Percentiles rank a stretch among this genome's conserved stretches.
Conservation (phyloP, 30 jellyfish, hydroid and myxozoan genomes). For the Hydra vulgaris region DNA sequence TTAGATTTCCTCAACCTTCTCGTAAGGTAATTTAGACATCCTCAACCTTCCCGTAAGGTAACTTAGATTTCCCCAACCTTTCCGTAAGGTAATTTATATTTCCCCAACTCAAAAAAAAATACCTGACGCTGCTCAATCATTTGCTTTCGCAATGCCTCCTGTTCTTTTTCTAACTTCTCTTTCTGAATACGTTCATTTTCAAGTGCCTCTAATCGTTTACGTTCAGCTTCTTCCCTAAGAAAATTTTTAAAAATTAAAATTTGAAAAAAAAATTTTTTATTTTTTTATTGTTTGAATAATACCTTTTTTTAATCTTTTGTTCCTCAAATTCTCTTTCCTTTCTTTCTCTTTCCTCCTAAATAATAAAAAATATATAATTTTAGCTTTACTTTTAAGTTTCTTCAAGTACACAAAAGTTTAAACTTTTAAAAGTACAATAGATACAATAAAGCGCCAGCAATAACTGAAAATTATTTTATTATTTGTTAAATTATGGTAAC, state of each 20-base stretch:
- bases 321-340: constrained; percentile 81
- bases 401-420: no score
- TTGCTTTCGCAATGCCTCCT: constrained; percentile 59
- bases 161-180: constrained; percentile 92
- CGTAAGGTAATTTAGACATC: no score
- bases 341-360: constrained; percentile 82
- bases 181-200: constrained; percentile 77
- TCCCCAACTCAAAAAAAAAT: no score
- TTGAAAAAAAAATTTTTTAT: not conserved
- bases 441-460: no score
- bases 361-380: not conserved
- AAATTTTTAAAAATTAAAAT: not conserved
- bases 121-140: constrained; percentile 82
- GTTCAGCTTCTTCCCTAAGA: constrained; percentile 84
- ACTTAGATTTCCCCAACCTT: no score
- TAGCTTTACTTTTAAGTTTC: not conserved
- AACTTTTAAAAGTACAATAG: no score
- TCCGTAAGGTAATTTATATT: no score
- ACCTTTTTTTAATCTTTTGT: constrained; percentile 57
- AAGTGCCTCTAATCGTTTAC: constrained; percentile 45
- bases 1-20: no score
- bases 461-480: no score
- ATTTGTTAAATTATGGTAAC: no score
- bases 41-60: no score
- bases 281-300: no score